phyloP scores from a whole-genome alignment of 2,888 invertebrate species.

The Lampropteryx suffumata region DNA sequence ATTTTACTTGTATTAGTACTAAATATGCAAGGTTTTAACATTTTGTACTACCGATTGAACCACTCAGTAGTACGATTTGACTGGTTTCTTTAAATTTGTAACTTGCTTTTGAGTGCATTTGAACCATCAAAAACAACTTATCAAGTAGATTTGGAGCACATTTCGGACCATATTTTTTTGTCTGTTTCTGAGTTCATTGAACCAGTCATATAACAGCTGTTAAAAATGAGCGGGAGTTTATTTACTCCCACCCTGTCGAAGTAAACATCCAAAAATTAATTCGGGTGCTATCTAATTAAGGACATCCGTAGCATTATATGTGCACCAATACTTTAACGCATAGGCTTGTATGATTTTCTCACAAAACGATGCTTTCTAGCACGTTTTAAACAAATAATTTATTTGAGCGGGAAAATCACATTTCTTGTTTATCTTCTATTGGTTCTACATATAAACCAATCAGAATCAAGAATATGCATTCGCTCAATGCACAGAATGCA shows the following conservation, averaged over 20 bases:
- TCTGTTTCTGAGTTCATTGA: constrained; percentile 28
- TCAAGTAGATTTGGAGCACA: too few species aligned
- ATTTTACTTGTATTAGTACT: too few species aligned
- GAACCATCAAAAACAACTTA: too few species aligned
- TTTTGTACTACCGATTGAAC: too few species aligned
- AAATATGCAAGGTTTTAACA: too few species aligned
- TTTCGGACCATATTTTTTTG: constrained; percentile 17
- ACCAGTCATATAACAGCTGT: constrained; percentile 27
- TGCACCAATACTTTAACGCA: not conserved
- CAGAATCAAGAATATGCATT: not conserved
- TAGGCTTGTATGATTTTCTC: not conserved
- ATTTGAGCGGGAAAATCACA: constrained; percentile 9
- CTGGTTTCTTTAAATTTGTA: too few species aligned
- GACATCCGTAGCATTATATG: not conserved
- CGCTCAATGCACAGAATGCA: too few species aligned
- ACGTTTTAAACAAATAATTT: too few species aligned
- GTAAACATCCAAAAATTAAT: not conserved
- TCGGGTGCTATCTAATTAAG: too few species aligned
- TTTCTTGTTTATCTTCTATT: not conserved
- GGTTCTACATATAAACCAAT: constrained; percentile 10
- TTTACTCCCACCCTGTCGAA: constrained; percentile 11
- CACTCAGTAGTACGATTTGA: too few species aligned
- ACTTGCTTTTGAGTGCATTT: too few species aligned
- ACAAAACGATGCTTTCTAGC: too few species aligned
- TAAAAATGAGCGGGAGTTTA: constrained; percentile 11